phyloP scores from a whole-genome alignment of 2,797 vertebrate genomes.

The Acrocephalus scirpaceus region DNA sequence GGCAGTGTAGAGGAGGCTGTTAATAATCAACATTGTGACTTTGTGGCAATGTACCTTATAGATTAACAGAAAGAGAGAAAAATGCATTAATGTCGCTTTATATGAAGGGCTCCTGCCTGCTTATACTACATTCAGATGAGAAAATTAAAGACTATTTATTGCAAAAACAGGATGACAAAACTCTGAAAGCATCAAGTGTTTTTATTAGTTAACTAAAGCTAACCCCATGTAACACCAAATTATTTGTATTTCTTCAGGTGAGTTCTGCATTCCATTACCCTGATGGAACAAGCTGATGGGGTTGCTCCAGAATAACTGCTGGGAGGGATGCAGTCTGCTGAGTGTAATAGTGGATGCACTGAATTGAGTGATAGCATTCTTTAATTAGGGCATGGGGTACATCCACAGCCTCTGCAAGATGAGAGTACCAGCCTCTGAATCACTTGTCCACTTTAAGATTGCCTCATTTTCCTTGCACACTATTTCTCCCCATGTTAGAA shows the following conservation, averaged over 20 bases:
- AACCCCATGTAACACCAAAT: neutral
- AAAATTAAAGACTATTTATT: neutral
- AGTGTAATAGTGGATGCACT: neutral
- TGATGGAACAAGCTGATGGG: neutral
- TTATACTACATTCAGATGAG: neutral
- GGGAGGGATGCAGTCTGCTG: neutral
- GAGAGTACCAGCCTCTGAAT: neutral
- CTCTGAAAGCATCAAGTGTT: neutral
- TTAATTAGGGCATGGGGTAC: neutral
- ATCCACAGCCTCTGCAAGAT: neutral
- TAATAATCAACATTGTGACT: neutral
- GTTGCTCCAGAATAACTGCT: neutral
- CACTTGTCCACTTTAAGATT: neutral
- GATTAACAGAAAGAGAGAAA: neutral
- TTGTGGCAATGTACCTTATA: neutral
- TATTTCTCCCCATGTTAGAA: neutral
- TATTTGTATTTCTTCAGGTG: neutral
- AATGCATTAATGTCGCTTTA: neutral
- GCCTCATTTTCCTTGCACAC: neutral
- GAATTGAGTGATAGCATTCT: neutral
- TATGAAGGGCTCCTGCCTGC: neutral
- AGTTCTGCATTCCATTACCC: neutral
- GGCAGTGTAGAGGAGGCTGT: neutral
- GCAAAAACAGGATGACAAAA: neutral
- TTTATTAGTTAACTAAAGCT: neutral